Conservation (phyloP, 2,888 invertebrate species). For the Drosophila hamatofila region DNA sequence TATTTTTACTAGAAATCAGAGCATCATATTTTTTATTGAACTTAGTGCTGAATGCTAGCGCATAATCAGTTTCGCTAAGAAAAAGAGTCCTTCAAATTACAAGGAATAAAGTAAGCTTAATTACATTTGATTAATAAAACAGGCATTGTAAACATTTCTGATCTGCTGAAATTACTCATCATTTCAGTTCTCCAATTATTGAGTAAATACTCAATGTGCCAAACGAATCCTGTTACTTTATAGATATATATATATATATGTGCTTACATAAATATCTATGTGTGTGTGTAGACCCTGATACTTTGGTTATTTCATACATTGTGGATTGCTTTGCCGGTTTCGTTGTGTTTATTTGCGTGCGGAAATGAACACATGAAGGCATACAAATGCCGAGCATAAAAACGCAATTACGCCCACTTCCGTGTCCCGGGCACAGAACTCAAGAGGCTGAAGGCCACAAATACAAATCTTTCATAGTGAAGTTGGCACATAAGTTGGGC, state of each 20-base stretch:
- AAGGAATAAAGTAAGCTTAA: not conserved
- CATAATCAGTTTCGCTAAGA: not conserved
- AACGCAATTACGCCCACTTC: constrained; percentile 80
- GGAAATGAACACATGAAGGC: constrained; percentile 77
- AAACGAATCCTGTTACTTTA: constrained; percentile 8
- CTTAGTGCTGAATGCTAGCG: too few relatives aligned
- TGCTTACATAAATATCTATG: not conserved
- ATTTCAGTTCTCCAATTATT: constrained; percentile 11
- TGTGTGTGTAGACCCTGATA: constrained; percentile 8
- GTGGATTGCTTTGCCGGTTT: constrained; percentile 18
- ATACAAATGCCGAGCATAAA: constrained; percentile 73
- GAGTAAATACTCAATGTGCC: constrained; percentile 16
- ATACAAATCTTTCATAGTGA: constrained; percentile 45
- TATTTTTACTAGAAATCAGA: too few relatives aligned
- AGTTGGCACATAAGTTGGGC: constrained; percentile 53
- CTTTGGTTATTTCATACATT: constrained; percentile 24
- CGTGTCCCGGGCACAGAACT: constrained; percentile 22
- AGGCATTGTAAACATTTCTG: not conserved
- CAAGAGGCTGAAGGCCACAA: constrained; percentile 25
- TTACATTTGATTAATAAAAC: not conserved
- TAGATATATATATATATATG: not conserved
- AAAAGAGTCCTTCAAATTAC: not conserved
- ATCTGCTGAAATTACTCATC: not conserved
- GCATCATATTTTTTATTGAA: too few relatives aligned
- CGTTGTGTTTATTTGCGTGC: constrained; percentile 73